Evolutionary conservation across 2,888 invertebrate genomes (phyloP), one percentile per base, ranked within the genome.

Genomic region (Ptilodon capucinus): DNA sequence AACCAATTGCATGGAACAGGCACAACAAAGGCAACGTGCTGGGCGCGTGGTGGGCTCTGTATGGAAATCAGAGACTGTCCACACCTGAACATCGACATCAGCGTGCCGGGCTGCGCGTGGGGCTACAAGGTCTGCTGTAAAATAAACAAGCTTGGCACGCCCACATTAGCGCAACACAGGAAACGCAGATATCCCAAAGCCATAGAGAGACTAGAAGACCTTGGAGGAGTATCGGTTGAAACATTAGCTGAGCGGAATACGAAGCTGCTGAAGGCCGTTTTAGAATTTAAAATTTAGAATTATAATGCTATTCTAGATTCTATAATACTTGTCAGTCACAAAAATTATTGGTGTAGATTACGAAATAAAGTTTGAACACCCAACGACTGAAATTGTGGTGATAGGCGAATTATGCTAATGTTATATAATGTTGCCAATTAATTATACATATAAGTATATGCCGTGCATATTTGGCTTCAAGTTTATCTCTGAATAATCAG

Each of bases 11-110:
- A 34, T 47, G 39, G 42, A 40, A 42, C 62, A 83, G 81, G 81
- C 2, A 54, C 70, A 0, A 28, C 65, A 6, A n/a, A 4, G 1
- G 36, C 74, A 2, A 81, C 84, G 1, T 85, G 84, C 56, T 84
- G 84, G 84, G 78, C 74, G 0, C 77, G 82, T 0, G 82, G 82
- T 0, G 85, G 84, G 0, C 40, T 74, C 1, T 85, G 82, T 48
- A 57, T 80, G 4, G 60, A 70, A 11, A 49, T 81, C 18, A 59
- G 60, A n/a, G 34, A 67, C 9, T 82, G 82, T 46, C 67, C 58
- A 0, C 40, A 47, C 0, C 41, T 74, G 36, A 46, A 44, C 0
- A 73, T 81, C 41, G 84, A 83, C 14, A 13, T 65, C 0, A 48
- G 48, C 2, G 67, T 82, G 4, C 28, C 76, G 0, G 84, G 81